Conservation (phyloP, 2,888 invertebrate species). For the Mystacides longicornis region DNA sequence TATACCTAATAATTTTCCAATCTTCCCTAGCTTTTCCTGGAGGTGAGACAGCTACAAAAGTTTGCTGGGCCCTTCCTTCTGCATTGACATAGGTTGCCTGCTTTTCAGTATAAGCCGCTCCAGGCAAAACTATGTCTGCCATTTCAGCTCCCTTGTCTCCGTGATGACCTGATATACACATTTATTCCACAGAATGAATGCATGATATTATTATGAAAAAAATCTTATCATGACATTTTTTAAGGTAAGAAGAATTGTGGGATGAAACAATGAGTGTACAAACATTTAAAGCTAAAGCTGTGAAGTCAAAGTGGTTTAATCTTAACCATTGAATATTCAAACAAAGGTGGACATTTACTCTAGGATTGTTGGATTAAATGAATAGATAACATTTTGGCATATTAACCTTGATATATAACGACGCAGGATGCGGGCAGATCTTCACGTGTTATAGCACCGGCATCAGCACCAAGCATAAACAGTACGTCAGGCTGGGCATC, state of each 20-base stretch:
- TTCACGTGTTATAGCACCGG: slow-evolving; percentile 64
- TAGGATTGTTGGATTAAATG: no score
- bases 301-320: no score
- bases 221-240: no score
- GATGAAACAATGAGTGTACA: no score
- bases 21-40: slow-evolving; percentile 92
- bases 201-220: no score
- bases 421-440: slow-evolving; percentile 75
- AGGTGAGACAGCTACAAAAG: slow-evolving; percentile 77
- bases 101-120: slow-evolving; percentile 98
- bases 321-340: no score
- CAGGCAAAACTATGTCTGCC: slow-evolving; percentile 90
- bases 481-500: slow-evolving; percentile 71
- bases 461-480: slow-evolving; percentile 92
- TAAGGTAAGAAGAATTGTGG: no score
- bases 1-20: slow-evolving; percentile 89
- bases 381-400: no score
- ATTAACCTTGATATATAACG: slow-evolving; percentile 78
- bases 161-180: slow-evolving; percentile 70
- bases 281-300: no score
- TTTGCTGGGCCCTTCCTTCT: slow-evolving; percentile 93
- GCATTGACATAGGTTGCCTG: slow-evolving; percentile 96
- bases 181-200: no score
- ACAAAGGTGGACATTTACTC: no score
- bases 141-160: slow-evolving; percentile 90